These are phyloP conservation scores for Sebastes steindachneri DNA, from an alignment of 2,797 vertebrate genomes.

Conservation along the genomic window DNA sequence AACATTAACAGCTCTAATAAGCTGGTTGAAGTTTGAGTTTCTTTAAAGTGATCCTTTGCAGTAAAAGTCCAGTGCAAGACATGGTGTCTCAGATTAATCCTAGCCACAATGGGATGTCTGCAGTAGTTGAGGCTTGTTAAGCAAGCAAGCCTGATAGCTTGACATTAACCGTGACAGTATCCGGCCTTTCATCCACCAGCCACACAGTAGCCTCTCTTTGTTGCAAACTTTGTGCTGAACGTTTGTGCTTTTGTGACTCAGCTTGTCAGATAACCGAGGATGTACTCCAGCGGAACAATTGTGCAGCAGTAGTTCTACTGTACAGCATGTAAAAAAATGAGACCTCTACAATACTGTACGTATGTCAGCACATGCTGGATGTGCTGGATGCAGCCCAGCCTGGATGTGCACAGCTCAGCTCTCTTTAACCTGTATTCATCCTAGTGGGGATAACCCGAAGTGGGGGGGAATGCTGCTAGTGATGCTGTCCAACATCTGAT, in stretches of 20 bases:
- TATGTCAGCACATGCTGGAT: conserved; percentile 12
- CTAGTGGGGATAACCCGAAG: conserved; percentile 20
- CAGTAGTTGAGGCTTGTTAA: neutral
- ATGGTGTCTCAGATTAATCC: neutral
- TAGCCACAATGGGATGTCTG: neutral
- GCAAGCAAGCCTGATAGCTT: neutral
- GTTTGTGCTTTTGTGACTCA: conserved; percentile 3
- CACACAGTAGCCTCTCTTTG: conserved; percentile 3
- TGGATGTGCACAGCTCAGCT: conserved; percentile 37
- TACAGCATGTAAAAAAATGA: neutral
- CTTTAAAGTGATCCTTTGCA: neutral
- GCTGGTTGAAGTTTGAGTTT: neutral
- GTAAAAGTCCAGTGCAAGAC: neutral
- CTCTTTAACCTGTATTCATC: conserved; percentile 27
- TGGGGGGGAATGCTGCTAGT: conserved; percentile 21
- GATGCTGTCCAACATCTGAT: conserved; percentile 57
- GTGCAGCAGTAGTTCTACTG: neutral
- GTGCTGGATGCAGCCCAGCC: conserved; percentile 4
- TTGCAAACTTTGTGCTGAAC: conserved; percentile 16
- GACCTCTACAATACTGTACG: neutral
- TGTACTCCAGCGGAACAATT: conserved; percentile 1
- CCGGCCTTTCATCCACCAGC: neutral
- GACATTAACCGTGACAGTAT: conserved; percentile 3
- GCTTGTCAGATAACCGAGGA: conserved; percentile 5
- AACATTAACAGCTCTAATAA: neutral